Evolutionary conservation across 1,140 invertebrate species (phyloP), one percentile per base, ranked within the genome.

Genomic region (Scaptodrosophila lebanonensis): DNA sequence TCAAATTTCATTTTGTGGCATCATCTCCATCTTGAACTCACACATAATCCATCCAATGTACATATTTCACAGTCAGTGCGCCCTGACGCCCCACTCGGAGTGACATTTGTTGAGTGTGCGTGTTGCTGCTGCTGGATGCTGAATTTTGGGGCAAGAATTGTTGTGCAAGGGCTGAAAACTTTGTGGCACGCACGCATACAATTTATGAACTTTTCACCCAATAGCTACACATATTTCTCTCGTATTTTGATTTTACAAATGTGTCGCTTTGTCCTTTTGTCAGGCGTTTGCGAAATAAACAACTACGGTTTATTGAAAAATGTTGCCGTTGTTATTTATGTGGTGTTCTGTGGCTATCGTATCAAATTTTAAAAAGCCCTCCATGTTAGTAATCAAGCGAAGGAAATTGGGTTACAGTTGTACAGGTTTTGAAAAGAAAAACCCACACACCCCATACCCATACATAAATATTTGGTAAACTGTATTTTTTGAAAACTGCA

Each of bases 1-100:
- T 52, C 40, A 48, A 64, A 52, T 64, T 33, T 44, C 47, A 43
- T 49, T 51, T 38, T 25, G 38, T 35, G 45, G 11, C 54, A 58
- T 8, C 36, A 58, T 8, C 36, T 43, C 11, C 42, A 18, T 3
- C 12, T 5, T 20, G n/a, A 3, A 3, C 18, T 5, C 18, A 11
- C n/a, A 25, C 22, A 3, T 8, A 25, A 25, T 12, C 1, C 8
- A 11, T 22, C 15, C 8, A 18, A 16, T 7, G 6, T 33, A 43
- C 47, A 22, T 6, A 32, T n/a, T n/a, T n/a, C n/a, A n/a, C 17
- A 29, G 18, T 56, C 51, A 43, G 27, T 30, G 40, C 15, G 32
- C 36, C 20, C 42, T 36, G 6, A 17, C 16, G 22, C 13, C 33
- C 18, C 30, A 43, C 33, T 32, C 18, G 3, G 27, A 39, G 11